These are phyloP conservation scores for Serrognathus titanus DNA, from an alignment of 2,888 invertebrate genomes.

Conservation along the genomic window DNA sequence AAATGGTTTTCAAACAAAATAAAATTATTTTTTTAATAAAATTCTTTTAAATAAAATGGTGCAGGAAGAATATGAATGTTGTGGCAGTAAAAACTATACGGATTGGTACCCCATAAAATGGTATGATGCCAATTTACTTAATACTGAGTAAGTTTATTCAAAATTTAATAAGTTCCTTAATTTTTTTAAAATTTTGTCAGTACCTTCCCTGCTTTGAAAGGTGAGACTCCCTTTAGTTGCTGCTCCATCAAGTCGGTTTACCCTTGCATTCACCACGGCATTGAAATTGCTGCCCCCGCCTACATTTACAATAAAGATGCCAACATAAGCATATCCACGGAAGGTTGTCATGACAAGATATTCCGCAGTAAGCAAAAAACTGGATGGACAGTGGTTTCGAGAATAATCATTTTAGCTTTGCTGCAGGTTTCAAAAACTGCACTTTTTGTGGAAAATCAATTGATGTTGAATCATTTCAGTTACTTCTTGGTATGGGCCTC, in stretches of 20 bases:
- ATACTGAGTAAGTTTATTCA: slow-evolving; percentile 17
- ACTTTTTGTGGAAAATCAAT: not conserved
- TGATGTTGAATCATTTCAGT: slow-evolving; percentile 9
- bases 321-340: slow-evolving; percentile 43
- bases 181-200: slow-evolving; percentile 4
- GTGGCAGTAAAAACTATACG: slow-evolving; percentile 57
- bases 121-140: slow-evolving; percentile 52
- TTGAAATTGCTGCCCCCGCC: slow-evolving; percentile 52
- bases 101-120: slow-evolving; percentile 64
- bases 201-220: slow-evolving; percentile 29
- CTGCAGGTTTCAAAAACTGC: slow-evolving; percentile 30
- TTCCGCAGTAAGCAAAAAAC: slow-evolving; percentile 34
- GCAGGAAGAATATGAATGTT: slow-evolving; percentile 58
- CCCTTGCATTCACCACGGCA: slow-evolving; percentile 59
- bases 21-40: too few species aligned
- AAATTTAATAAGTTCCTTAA: not conserved
- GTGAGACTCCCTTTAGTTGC: slow-evolving; percentile 63
- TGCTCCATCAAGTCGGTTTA: slow-evolving; percentile 55
- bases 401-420: slow-evolving; percentile 32
- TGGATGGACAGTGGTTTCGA: slow-evolving; percentile 41
- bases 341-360: slow-evolving; percentile 42
- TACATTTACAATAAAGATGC: slow-evolving; percentile 55
- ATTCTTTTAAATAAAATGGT: too few species aligned
- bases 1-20: too few species aligned
- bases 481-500: slow-evolving; percentile 16